phyloP scores from a whole-genome alignment of 2,797 vertebrate genomes.

The Halcyon chelicuti region DNA sequence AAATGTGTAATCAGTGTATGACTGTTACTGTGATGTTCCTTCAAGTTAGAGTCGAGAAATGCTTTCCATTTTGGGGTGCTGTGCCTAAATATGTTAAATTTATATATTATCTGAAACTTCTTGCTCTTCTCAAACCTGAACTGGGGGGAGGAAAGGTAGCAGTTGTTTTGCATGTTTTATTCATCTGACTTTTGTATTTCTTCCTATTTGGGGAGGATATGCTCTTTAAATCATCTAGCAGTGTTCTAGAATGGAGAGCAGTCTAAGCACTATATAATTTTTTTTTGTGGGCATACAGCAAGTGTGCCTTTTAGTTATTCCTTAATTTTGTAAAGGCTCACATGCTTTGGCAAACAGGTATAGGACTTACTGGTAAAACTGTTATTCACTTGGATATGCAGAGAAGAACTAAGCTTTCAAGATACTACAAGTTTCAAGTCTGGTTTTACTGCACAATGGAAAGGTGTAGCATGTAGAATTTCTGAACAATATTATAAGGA shows the following conservation, averaged over 20 bases:
- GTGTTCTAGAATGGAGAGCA: not conserved
- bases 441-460: not conserved
- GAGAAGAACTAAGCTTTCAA: not conserved
- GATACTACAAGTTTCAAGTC: not conserved
- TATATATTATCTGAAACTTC: not conserved
- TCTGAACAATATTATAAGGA: not conserved
- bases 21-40: not conserved
- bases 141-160: not conserved
- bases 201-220: not conserved
- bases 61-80: not conserved
- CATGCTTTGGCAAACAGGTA: not conserved
- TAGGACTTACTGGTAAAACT: not conserved
- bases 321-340: not conserved
- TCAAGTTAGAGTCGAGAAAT: not conserved
- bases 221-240: not conserved
- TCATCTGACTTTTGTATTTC: not conserved
- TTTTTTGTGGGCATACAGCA: not conserved
- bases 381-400: not conserved
- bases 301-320: not conserved
- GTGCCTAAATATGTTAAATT: not conserved
- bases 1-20: not conserved
- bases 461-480: not conserved
- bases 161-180: not conserved
- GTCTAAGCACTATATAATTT: not conserved
- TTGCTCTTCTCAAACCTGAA: not conserved